Base-by-base conservation (phyloP, 2,113 vertebrate genomes). In the Okapia johnstoni region DNA sequence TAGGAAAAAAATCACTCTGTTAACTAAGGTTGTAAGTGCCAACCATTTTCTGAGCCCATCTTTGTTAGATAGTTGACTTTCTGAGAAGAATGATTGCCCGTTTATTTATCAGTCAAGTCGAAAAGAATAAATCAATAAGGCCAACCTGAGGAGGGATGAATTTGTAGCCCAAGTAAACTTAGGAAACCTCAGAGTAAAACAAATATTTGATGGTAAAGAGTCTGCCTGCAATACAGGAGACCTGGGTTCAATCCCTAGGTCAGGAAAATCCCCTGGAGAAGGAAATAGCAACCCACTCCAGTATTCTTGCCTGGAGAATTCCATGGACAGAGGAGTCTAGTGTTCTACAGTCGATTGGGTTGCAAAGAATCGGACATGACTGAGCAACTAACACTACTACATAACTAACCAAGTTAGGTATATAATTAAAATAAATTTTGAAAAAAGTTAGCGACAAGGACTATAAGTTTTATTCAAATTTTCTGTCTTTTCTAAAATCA, bases 41-140 rank as follows among this genome's bases (percentile, higher is more conserved):
- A 60, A 85, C 26, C 30, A 60, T 87, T 91, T 88, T 48, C 58
- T 52, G 25, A 43, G 28, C 23, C 36, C 8, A 90, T 13, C 16
- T 92, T 96, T 21, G 57, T 80, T 84, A 95, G 58, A 66, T 15
- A 84, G 58, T 80, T 87, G 73, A 88, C 40, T 55, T 25, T 94
- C 55, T 58, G 40, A 92, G 84, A 94, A 83, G 93, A 94, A 90
- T 89, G 87, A 94, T 43, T 70, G 46, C 43, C 54, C 88, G 2
- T 94, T 80, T 93, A 85, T 96, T 73, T 93, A 88, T 84, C 50
- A 93, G 81, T 94, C 87, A 96, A 76, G 40, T 15, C 80, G 28
- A 93, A 96, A 33, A 79, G 30, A 88, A 73, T 92, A 87, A 93
- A 85, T 92, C 73, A 93, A 55, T 92, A 85, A 93, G 26, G 33